Conservation (phyloP, 2,113 vertebrate genomes). For the Lepus americanus region DNA sequence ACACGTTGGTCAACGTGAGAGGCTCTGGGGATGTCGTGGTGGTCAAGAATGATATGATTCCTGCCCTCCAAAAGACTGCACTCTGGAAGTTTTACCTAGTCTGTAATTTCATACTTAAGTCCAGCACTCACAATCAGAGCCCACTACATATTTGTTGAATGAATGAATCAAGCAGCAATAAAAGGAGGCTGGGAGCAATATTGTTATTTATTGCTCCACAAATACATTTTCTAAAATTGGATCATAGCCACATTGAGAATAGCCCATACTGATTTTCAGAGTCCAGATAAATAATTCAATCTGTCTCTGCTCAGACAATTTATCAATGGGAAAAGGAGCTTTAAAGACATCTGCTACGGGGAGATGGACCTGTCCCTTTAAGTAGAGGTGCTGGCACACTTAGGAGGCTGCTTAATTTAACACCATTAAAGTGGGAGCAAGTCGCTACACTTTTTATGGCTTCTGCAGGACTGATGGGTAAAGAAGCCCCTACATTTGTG, state of each 20-base stretch:
- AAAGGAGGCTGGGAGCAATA: slow-evolving; percentile 71
- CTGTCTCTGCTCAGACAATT: slow-evolving; percentile 81
- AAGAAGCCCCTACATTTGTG: background rate
- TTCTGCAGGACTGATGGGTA: background rate
- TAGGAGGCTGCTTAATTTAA: slow-evolving; percentile 80
- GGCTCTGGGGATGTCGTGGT: background rate
- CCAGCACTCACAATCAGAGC: background rate
- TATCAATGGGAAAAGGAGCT: slow-evolving; percentile 76
- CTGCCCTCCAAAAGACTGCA: background rate
- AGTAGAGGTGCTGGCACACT: slow-evolving; percentile 83
- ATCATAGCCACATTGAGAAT: slow-evolving; percentile 75
- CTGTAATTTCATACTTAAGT: background rate
- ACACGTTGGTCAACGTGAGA: background rate
- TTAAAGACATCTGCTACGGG: slow-evolving; percentile 85
- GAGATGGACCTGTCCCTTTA: slow-evolving; percentile 84
- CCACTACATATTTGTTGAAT: slow-evolving; percentile 39
- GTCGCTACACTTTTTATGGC: background rate
- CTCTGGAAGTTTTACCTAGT: background rate
- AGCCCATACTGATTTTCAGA: slow-evolving; percentile 75
- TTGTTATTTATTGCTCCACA: slow-evolving; percentile 68
- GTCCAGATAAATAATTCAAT: slow-evolving; percentile 86
- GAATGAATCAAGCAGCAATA: slow-evolving; percentile 74
- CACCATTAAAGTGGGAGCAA: background rate
- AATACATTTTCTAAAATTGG: slow-evolving; percentile 83
- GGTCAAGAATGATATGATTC: background rate